Base-by-base conservation (phyloP, 1,140 invertebrate species). In the Leptopilina clavipes region DNA sequence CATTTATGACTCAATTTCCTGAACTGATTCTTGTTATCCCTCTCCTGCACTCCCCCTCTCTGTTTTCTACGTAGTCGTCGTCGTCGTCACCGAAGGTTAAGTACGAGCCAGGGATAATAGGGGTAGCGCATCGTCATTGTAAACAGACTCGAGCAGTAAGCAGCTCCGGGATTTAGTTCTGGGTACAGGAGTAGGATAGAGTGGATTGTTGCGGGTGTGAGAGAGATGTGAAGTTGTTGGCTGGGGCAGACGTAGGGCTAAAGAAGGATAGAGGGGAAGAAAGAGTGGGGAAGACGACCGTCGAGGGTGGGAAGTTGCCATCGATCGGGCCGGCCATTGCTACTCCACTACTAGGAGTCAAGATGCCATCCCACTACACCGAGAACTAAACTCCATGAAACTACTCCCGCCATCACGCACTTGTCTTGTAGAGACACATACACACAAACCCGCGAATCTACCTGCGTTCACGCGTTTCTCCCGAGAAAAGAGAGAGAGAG, bases 291-390 rank as follows among this genome's bases (percentile, higher is more conserved):
- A 79, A 74, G 77, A 77, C 78, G 75, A 73, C 75, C 72, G 83
- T 83, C 77, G 83, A 86, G 87, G 86, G 85, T 86, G 87, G 88
- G 87, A 89, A 89, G 86, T 89, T 89, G 87, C 86, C 86, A 90
- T 90, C 89, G 89, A 90, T 90, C 89, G 87, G 84, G 84, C 87
- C 89, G 88, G 88, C 89, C 89, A 89, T 90, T 89, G 89, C 88
- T 89, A 85, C 85, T 86, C 86, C 84, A 78, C 79, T 83, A 79
- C 87, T 87, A 90, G 85, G 86, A 90, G 89, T 89, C 89, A 90
- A 89, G 88, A 89, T 90, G 89, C 88, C 88, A 89, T 88, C 88
- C 87, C 85, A 86, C 84, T 85, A 83, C 71, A 79, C 83, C 82
- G 87, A 86, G 82, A 86, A 87, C 86, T 86, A 89, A 88, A 88